Evolutionary conservation across 2,797 vertebrate species (phyloP), one percentile per base, ranked within the genome.

Genomic region (Rhyacichthys aspro): DNA sequence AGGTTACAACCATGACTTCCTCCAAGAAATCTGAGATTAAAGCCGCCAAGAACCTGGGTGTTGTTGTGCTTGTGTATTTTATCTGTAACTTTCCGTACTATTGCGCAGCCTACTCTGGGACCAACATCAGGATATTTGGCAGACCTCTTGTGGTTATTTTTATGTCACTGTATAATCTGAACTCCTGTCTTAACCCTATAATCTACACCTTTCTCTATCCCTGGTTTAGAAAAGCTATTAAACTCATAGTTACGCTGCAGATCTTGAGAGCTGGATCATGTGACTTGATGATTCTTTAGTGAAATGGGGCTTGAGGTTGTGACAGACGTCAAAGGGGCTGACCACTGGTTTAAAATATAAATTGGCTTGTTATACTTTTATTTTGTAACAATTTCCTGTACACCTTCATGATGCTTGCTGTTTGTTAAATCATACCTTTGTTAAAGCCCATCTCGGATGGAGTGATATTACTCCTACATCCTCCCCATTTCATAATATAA

Each of bases 181-280:
- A 54, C 18, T 54, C 50, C 1, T 19, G 11, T 9, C 8, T 54
- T 3, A 54, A 54, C 38, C 50, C 50, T 14, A 3, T 54, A 5
- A 38, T 54, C 10, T 54, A 54, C 5, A 16, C 18, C 8, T 10
- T 54, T 17, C 1, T 54, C 5, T 54, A 41, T 23, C 50, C 50
- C 17, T 54, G 34, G 50, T 54, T 41, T 41, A 54, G 18, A 54
- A 54, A 54, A 54, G 36, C 50, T 17, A 8, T 41, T 9, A 19
- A 39, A 28, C 34, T 54, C 37, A 54, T 54, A 8, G 4, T 54
- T 9, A 54, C 48, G 9, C 12, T 54, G 17, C 36, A 41, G 50
- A 23, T 54, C 3, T 4, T 54, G 1, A 41, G 17, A 16, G 36
- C 50, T 11, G 50, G 37, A 12, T 54, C 50, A 1, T 39, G 33